Evolutionary conservation across 2,113 vertebrate species (phyloP).

Genomic region (Mesocricetus auratus): DNA sequence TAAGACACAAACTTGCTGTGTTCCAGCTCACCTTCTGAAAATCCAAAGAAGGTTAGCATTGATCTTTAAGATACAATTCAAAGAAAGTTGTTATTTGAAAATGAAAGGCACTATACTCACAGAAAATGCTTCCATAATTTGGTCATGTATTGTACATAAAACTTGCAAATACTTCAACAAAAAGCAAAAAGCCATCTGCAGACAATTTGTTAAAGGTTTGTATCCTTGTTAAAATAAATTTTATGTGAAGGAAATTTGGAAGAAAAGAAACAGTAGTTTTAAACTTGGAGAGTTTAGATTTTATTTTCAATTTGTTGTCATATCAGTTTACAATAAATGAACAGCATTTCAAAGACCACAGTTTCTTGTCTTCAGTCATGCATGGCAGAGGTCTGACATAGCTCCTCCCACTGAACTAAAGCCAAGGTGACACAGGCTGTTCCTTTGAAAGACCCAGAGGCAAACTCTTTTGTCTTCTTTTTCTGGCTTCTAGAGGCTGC

Average conservation of each 20-base stretch:
- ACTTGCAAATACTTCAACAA: neutral
- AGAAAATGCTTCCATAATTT: constrained; percentile 36
- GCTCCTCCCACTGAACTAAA: neutral
- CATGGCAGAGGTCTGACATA: neutral
- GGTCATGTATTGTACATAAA: neutral
- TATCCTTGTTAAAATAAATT: neutral
- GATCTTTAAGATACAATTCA: constrained; percentile 51
- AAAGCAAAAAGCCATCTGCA: neutral
- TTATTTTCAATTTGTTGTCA: neutral
- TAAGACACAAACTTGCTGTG: neutral
- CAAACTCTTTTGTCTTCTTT: neutral
- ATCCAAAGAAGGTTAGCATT: constrained; percentile 8
- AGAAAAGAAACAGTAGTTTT: neutral
- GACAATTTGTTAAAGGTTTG: neutral
- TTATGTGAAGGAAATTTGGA: neutral
- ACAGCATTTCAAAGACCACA: neutral
- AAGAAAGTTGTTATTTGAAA: constrained; percentile 40
- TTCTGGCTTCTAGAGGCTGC: neutral
- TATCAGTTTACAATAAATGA: neutral
- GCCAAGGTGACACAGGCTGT: neutral
- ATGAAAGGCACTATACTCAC: neutral
- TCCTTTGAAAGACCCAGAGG: neutral
- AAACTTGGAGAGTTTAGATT: neutral
- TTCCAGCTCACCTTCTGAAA: constrained; percentile 11
- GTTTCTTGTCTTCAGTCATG: neutral